Conservation (phyloP, 2,797 vertebrate species). For the Xiphorhynchus erythropygius region DNA sequence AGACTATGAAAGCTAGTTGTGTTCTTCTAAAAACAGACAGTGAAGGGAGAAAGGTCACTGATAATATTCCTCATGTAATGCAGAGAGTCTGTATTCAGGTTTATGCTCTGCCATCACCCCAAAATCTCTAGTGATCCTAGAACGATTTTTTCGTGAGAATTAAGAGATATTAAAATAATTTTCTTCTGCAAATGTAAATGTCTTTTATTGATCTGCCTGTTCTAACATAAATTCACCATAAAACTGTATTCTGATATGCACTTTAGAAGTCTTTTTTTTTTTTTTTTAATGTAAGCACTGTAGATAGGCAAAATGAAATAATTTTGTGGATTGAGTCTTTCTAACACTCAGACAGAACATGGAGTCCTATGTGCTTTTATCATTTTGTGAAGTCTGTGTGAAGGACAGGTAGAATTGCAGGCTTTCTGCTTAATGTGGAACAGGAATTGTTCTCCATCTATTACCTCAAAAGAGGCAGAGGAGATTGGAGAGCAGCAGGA, state of each 20-base stretch:
- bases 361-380: neutral
- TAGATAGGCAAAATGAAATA: neutral
- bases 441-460: neutral
- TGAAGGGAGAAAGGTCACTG: neutral
- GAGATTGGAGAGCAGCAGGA: neutral
- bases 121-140: neutral
- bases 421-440: neutral
- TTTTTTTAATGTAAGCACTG: neutral
- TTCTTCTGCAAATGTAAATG: neutral
- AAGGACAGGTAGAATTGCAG: slow-evolving; percentile 4
- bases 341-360: neutral
- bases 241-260: neutral
- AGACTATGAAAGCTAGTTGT: neutral
- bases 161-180: neutral
- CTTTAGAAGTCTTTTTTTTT: neutral
- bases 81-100: neutral
- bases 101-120: neutral
- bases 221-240: neutral
- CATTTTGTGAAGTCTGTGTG: neutral
- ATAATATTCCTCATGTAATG: neutral
- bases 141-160: neutral
- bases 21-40: neutral
- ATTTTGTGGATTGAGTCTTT: neutral
- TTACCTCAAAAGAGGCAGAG: neutral
- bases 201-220: neutral